Evolutionary conservation across 2,797 vertebrate genomes (phyloP), one percentile per base, ranked within the genome.

Genomic region (Phataginus tricuspis): DNA sequence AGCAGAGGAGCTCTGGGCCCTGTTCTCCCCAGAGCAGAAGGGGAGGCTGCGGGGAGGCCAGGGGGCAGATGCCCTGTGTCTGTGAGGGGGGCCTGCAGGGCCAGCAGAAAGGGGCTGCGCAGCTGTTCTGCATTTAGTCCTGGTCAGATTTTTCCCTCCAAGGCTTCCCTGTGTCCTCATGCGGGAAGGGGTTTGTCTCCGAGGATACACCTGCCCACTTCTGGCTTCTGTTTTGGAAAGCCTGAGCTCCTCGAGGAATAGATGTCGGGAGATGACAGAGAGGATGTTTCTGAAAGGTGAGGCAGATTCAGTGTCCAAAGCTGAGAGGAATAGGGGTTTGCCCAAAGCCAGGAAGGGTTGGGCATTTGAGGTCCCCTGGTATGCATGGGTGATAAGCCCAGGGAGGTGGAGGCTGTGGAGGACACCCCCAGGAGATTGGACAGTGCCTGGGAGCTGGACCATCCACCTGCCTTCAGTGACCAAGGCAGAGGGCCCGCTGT

Each of bases 31-130:
- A 0, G 29, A n/a, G 42, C 7, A 1, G 11, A 42, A 51, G 68
- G 13, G 31, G 31, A 34, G 16, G 2, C 42, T 19, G 13, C 7
- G 0, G 55, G 34, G 75, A 64, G 51, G 27, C 27, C 27, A 57
- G n/a, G 19, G 7, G 59, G 77, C 4, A 14, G 39, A 16, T 27
- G 25, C 49, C 34, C 61, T 23, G 12, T 7, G 45, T 86, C 90
- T 59, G 27, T 27, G 4, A 7, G 55, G 16, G 29, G 0, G 31
- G 21, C 6, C 25, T 7, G 29, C 9, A 45, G 91, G 6, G 5
- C 86, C 34, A 21, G 31, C 55, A 91, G 51, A 74, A 87, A 96
- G 93, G 96, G 92, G 96, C 96, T 96, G 93, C 91, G 31, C 49
- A 21, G 29, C 45, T 5, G 37, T 78, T 49, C 34, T 49, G 29